A percentile compares a stretch with the other conserved stretches of the same genome.
Evolutionary conservation across 2,113 vertebrate species (phyloP).

Genomic region (Jaculus jaculus): DNA sequence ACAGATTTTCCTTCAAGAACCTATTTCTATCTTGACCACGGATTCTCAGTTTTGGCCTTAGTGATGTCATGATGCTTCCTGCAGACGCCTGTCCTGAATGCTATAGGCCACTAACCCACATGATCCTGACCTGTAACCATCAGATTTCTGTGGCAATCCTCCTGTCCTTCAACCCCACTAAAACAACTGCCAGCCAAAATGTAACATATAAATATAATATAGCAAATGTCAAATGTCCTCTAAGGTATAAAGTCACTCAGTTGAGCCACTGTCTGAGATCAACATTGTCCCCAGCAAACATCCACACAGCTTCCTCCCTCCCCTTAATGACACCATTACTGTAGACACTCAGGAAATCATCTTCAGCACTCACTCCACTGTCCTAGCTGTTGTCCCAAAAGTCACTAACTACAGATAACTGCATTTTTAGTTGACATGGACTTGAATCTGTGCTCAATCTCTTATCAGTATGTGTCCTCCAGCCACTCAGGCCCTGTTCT

Average conservation of each 20-base stretch:
- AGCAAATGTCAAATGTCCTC: neutral
- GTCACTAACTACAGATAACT: neutral
- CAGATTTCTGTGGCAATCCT: neutral
- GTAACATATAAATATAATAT: neutral
- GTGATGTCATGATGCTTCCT: neutral
- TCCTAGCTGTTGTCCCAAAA: neutral
- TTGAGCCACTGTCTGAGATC: neutral
- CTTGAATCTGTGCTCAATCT: neutral
- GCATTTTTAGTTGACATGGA: neutral
- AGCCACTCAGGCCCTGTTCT: neutral
- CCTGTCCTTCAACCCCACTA: neutral
- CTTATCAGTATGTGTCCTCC: neutral
- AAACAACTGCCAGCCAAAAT: neutral
- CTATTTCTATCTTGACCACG: neutral
- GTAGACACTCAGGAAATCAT: neutral
- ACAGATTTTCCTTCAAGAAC: neutral
- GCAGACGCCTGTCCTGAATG: fast-evolving
- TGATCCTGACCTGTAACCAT: neutral
- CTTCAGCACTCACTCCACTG: no score
- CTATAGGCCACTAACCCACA: fast-evolving
- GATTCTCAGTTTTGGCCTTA: neutral
- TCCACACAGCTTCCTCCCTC: neutral
- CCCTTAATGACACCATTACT: no score
- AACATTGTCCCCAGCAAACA: fast-evolving
- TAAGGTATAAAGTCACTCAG: neutral